Percentiles rank a stretch among this genome's conserved stretches.
These are phyloP conservation scores for Oryctes rhinoceros DNA, from an alignment of 1,140 invertebrate genomes.

Conservation along the genomic window DNA sequence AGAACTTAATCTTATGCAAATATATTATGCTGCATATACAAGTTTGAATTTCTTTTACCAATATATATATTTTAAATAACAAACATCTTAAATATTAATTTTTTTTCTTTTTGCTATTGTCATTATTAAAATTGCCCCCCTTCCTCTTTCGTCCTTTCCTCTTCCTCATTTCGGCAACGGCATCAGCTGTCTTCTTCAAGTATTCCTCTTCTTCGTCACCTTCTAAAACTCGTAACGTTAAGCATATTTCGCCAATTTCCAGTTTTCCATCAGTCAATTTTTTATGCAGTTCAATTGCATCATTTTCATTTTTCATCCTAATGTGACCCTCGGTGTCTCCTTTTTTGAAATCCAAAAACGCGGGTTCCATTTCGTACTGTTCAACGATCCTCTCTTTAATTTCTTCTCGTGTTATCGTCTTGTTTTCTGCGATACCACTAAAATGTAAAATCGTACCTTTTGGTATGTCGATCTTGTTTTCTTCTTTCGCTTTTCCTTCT, in stretches of 20 bases:
- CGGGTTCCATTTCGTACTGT: constrained; percentile 69
- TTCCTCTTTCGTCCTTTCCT: constrained; percentile 39
- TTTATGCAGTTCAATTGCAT: constrained; percentile 71
- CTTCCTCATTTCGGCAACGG: constrained; percentile 31
- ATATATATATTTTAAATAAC: neutral
- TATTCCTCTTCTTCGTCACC: constrained; percentile 76
- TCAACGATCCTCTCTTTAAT: constrained; percentile 74
- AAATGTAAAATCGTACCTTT: constrained; percentile 77
- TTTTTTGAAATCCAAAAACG: constrained; percentile 78
- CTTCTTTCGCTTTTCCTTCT: constrained; percentile 57
- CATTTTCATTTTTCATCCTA: constrained; percentile 73
- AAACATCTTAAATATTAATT: constrained; percentile 24
- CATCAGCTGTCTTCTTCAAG: constrained; percentile 67
- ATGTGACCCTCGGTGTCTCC: constrained; percentile 78
- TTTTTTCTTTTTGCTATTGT: constrained; percentile 25
- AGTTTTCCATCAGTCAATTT: constrained; percentile 71
- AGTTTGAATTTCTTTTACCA: neutral
- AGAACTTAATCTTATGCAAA: constrained; percentile 5
- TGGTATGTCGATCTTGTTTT: constrained; percentile 65
- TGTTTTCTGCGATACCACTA: constrained; percentile 68
- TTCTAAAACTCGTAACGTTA: constrained; percentile 69
- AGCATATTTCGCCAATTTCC: constrained; percentile 66
- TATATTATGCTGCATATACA: constrained; percentile 4
- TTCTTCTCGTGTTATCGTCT: constrained; percentile 69
- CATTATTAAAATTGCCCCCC: constrained; percentile 24